phyloP scores from a whole-genome alignment of 1,140 invertebrate genomes.

The Papilio xuthus region DNA sequence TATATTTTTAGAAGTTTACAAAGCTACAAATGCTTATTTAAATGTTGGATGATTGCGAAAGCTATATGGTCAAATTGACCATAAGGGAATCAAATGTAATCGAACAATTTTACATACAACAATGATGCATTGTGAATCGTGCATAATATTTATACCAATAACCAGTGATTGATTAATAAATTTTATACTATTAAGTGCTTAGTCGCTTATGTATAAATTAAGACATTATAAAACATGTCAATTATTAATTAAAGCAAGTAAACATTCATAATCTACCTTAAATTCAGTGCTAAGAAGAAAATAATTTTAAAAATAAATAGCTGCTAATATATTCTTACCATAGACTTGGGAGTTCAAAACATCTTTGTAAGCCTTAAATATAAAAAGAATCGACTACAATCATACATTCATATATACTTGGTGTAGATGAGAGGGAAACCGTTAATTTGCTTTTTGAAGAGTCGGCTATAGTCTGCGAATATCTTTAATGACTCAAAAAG shows the following conservation, averaged over 20 bases:
- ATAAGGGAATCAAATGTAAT: background rate
- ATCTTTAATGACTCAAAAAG: background rate
- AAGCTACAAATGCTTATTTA: background rate
- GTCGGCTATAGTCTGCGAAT: background rate
- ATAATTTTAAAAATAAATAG: background rate
- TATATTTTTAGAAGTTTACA: background rate
- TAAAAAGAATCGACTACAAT: background rate
- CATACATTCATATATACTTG: background rate
- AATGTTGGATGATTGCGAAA: background rate
- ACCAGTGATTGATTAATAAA: background rate
- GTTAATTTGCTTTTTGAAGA: background rate
- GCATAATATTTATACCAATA: background rate
- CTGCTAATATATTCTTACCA: background rate
- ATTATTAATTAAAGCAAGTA: background rate
- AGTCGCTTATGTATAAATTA: background rate
- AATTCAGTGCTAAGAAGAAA: background rate
- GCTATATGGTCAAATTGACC: background rate
- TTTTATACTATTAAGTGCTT: background rate
- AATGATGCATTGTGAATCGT: no score
- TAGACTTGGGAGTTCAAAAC: background rate
- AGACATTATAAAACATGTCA: background rate
- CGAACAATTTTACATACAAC: background rate
- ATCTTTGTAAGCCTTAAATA: background rate
- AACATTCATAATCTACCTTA: background rate
- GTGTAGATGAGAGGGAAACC: background rate